Base-by-base conservation (phyloP, 2,888 invertebrate species). In the Panorpa germanica region DNA sequence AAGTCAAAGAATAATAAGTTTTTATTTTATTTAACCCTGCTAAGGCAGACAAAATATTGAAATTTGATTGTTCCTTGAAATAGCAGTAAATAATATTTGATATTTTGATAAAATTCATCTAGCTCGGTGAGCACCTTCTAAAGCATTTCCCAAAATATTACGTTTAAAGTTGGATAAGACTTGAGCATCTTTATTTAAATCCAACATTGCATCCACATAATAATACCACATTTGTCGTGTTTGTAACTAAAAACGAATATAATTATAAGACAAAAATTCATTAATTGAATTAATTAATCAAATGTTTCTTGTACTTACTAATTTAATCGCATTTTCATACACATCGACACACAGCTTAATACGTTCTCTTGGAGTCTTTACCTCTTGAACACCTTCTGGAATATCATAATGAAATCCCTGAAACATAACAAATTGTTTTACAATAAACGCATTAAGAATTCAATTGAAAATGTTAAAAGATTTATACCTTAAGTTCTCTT, bases 161-260 rank as follows among this genome's bases (percentile, higher is more conserved):
- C 52, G 53, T 38, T 60, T 63, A 9, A 57, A 53, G 21, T 52
- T 52, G 3, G 59, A 54, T 16, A 63, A 49, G 2, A 50, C 45
- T 2, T 47, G 46, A 9, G 46, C 39, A 33, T 65, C 59, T 14
- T 53, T 50, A 44, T 61, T 61, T 1, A 67, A 47, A 37, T 65
- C 58, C 15, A 65, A 38, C 46, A 70, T 52, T 14, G 59, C 61
- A 35, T 68, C 61, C 29, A 70, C 48, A 38, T 65, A 70, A 3
- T 57, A 39, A 1, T 55, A 52, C 63, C 64, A 66, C 57, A 67
- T 65, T 40, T 53, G 49, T 39, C 53, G 51, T 3, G 59, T 57
- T 38, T 59, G 53, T 3, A 62, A 41, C 45, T 45, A 18, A 5
- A 36, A 33, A 19, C 25, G 13, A 19, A 28, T 17, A 13, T 8